Percentiles rank a stretch among this genome's conserved stretches.
Conservation (phyloP, 2,888 invertebrate species). For the Dusona sp. region DNA sequence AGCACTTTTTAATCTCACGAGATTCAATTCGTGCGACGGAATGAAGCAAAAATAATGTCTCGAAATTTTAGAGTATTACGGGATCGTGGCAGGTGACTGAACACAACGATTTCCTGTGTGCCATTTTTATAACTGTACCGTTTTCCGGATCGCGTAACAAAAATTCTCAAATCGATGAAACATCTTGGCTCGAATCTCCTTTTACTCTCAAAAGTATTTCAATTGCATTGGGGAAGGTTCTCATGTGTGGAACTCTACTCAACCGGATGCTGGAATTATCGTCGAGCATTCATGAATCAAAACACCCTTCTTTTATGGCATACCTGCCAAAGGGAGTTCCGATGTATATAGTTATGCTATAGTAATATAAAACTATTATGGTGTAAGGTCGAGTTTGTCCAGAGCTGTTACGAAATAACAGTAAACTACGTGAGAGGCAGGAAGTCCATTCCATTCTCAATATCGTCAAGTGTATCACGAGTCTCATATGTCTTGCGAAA, state of each 20-base stretch:
- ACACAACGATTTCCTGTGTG: conserved; percentile 69
- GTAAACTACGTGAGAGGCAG: conserved; percentile 33
- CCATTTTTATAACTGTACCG: conserved; percentile 38
- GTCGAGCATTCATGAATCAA: conserved; percentile 45
- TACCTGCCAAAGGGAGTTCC: conserved; percentile 25
- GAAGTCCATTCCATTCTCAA: conserved; percentile 7
- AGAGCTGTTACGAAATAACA: conserved; percentile 37
- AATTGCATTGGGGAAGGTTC: conserved; percentile 59
- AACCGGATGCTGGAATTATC: conserved; percentile 59
- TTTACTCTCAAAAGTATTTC: background rate
- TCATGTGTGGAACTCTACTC: conserved; percentile 26
- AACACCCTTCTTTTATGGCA: conserved; percentile 28
- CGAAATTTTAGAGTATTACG: conserved; percentile 67
- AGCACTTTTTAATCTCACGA: conserved; percentile 27
- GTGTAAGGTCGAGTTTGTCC: background rate
- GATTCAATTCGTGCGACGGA: conserved; percentile 28
- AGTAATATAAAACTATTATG: conserved; percentile 11
- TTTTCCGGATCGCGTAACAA: conserved; percentile 75
- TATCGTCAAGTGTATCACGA: conserved; percentile 21
- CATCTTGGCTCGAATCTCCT: background rate
- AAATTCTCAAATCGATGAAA: conserved; percentile 62
- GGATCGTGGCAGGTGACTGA: conserved; percentile 75
- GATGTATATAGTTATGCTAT: background rate
- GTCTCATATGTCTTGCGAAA: background rate
- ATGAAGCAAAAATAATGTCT: conserved; percentile 21